Conservation (phyloP, 2,797 vertebrate species). For the Siniperca obscura region DNA sequence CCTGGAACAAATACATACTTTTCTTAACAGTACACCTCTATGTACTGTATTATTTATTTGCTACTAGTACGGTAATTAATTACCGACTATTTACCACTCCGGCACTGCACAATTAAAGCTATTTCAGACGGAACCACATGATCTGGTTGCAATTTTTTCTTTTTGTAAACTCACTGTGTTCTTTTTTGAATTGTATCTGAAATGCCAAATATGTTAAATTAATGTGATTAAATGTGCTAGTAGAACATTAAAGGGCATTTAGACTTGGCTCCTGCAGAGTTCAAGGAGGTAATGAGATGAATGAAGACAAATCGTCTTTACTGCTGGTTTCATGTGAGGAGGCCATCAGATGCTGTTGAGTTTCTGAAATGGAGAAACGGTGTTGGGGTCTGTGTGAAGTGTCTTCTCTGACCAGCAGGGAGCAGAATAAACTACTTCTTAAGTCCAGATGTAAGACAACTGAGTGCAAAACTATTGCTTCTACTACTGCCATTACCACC, state of each 20-base stretch:
- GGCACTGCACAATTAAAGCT: background rate
- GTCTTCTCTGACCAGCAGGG: slow-evolving; percentile 47
- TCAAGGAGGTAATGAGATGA: slow-evolving; percentile 24
- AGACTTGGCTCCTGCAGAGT: slow-evolving; percentile 23
- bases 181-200: background rate
- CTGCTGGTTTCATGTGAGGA: slow-evolving; percentile 13
- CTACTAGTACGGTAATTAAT: background rate
- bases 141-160: background rate
- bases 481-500: background rate
- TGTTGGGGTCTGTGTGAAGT: slow-evolving; percentile 1
- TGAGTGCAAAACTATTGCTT: background rate
- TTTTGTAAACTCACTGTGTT: background rate
- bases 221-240: slow-evolving; percentile 22
- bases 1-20: background rate
- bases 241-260: background rate
- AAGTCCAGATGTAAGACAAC: background rate
- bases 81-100: background rate
- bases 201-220: slow-evolving; percentile 19
- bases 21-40: background rate
- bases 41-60: background rate
- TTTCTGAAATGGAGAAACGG: slow-evolving; percentile 1
- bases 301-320: background rate
- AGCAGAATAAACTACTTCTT: slow-evolving; percentile 32
- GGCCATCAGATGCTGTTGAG: background rate
- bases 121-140: background rate